These are phyloP conservation scores for Polylopha cassiicola DNA, from an alignment of 2,888 invertebrate species.

Conservation along the genomic window DNA sequence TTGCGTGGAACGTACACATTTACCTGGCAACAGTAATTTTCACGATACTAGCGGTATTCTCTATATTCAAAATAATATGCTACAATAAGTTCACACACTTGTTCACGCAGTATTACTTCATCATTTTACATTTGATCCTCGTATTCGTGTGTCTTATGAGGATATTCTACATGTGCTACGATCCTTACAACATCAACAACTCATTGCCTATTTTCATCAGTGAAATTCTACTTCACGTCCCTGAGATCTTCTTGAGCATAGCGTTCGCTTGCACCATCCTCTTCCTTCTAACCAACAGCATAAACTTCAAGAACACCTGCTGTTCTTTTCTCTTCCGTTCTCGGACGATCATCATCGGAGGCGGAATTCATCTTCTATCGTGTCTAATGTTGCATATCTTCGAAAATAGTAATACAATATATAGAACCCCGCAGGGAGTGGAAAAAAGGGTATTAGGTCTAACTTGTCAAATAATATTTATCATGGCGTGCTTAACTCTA, in stretches of 20 bases:
- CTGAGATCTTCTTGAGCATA: constrained; percentile 91
- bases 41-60: constrained; percentile 88
- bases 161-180: constrained; percentile 92
- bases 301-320: constrained; percentile 83
- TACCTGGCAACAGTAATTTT: constrained; percentile 92
- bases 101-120: constrained; percentile 91
- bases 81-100: constrained; percentile 92
- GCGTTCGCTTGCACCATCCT: constrained; percentile 92
- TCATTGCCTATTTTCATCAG: constrained; percentile 88
- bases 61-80: constrained; percentile 90
- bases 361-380: constrained; percentile 86
- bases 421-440: constrained; percentile 61
- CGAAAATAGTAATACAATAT: constrained; percentile 77
- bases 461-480: constrained; percentile 90
- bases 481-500: constrained; percentile 88
- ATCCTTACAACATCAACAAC: constrained; percentile 92
- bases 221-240: constrained; percentile 88
- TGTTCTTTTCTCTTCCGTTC: constrained; percentile 86
- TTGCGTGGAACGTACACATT: constrained; percentile 94
- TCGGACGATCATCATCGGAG: constrained; percentile 85
- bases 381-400: constrained; percentile 90
- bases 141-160: constrained; percentile 89
- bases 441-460: constrained; percentile 82
- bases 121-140: constrained; percentile 88
- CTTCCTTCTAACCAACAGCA: constrained; percentile 88